Conservation (phyloP, 2,797 vertebrate species). For the Artibeus jamaicensis region DNA sequence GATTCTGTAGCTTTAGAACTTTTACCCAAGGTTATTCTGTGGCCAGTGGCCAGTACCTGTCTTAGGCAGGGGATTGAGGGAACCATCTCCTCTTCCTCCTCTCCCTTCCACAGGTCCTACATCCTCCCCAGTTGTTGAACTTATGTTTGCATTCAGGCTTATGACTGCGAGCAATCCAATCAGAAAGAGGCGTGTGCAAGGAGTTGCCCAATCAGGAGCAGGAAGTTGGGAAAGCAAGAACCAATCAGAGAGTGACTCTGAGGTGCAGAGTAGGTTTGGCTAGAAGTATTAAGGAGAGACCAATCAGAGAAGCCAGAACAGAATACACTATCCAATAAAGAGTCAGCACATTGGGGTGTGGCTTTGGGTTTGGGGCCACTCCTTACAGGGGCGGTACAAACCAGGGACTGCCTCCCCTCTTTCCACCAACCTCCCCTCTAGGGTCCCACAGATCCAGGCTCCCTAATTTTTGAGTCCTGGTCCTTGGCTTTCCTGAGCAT, state of each 20-base stretch:
- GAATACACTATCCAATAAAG: background rate
- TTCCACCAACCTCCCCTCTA: background rate
- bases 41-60: background rate
- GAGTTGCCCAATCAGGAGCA: constrained; percentile 22
- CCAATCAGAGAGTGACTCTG: constrained; percentile 16
- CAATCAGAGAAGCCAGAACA: constrained; percentile 23
- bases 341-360: background rate
- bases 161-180: constrained; percentile 11
- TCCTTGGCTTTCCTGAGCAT: background rate
- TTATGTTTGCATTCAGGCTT: background rate
- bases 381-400: background rate
- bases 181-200: background rate
- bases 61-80: background rate
- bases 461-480: background rate
- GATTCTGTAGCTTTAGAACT: background rate
- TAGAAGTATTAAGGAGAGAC: background rate
- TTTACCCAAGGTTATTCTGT: background rate
- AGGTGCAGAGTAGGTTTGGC: background rate
- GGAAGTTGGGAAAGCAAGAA: background rate
- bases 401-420: background rate
- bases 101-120: background rate
- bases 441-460: background rate
- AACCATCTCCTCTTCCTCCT: background rate
- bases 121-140: background rate
- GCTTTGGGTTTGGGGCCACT: background rate